Conservation (phyloP, 1,140 invertebrate species). For the Calycopis cecrops region DNA sequence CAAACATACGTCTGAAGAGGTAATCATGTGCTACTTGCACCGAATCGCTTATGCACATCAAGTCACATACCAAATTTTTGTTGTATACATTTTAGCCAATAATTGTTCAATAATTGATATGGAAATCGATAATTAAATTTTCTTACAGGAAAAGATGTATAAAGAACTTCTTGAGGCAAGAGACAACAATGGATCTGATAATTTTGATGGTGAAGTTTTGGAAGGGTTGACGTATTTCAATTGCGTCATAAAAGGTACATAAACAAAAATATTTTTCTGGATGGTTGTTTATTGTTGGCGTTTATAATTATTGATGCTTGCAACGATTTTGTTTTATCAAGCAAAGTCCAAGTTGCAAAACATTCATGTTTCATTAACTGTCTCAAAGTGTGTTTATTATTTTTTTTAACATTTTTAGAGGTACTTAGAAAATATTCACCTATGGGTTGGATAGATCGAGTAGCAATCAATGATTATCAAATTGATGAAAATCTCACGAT, state of each 20-base stretch:
- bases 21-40: no score
- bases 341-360: no score
- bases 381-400: neutral
- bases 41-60: no score
- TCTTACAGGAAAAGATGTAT: constrained; percentile 38
- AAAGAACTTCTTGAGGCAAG: constrained; percentile 25
- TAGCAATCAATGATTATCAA: constrained; percentile 47
- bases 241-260: constrained; percentile 9
- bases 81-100: no score
- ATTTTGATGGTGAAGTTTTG: neutral
- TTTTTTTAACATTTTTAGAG: constrained; percentile 54
- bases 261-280: neutral
- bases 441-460: constrained; percentile 61
- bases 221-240: constrained; percentile 2
- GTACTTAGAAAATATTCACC: constrained; percentile 75
- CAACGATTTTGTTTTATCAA: no score
- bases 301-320: no score
- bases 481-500: constrained; percentile 61
- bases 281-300: no score
- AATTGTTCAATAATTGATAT: no score
- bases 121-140: no score
- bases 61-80: no score
- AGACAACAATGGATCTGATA: constrained; percentile 1
- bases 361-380: no score
- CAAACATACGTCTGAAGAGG: no score